Conservation (phyloP, 2,113 vertebrate genomes). For the Ictalurus furcatus region DNA sequence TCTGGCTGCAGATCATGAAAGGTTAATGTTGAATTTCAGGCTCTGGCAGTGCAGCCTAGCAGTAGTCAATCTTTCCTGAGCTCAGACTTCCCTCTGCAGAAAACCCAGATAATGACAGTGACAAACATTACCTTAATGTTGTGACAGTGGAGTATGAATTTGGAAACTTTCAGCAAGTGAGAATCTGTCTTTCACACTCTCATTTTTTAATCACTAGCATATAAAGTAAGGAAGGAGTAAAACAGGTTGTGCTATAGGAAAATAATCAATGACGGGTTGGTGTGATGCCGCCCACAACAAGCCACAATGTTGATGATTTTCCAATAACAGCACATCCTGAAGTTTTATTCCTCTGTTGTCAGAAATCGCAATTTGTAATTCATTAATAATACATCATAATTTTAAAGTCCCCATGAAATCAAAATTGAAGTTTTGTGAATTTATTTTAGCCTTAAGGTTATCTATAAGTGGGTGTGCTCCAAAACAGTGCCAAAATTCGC, state of each 20-base stretch:
- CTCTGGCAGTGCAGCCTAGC: slow-evolving; percentile 23
- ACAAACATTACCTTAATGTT: slow-evolving; percentile 60
- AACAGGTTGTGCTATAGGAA: neutral
- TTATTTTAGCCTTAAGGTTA: no score
- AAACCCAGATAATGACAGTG: slow-evolving; percentile 70
- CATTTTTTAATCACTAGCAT: neutral
- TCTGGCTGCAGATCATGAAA: slow-evolving; percentile 49
- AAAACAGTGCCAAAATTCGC: no score
- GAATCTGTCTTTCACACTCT: slow-evolving; percentile 13
- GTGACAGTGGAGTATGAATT: slow-evolving; percentile 64
- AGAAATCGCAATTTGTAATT: neutral
- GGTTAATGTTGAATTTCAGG: slow-evolving; percentile 52
- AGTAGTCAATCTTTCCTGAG: slow-evolving; percentile 44
- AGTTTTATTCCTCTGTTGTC: neutral
- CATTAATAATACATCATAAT: neutral
- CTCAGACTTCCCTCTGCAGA: slow-evolving; percentile 68
- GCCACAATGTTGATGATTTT: neutral
- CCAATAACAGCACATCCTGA: neutral
- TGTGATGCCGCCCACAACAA: neutral
- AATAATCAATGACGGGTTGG: neutral
- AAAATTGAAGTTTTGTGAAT: no score
- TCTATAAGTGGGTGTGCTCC: no score
- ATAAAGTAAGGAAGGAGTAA: neutral
- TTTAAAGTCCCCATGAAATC: neutral
- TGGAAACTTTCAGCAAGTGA: slow-evolving; percentile 45